Base-by-base conservation (phyloP, 2,888 invertebrate species). In the Amphiduros pacificus region DNA sequence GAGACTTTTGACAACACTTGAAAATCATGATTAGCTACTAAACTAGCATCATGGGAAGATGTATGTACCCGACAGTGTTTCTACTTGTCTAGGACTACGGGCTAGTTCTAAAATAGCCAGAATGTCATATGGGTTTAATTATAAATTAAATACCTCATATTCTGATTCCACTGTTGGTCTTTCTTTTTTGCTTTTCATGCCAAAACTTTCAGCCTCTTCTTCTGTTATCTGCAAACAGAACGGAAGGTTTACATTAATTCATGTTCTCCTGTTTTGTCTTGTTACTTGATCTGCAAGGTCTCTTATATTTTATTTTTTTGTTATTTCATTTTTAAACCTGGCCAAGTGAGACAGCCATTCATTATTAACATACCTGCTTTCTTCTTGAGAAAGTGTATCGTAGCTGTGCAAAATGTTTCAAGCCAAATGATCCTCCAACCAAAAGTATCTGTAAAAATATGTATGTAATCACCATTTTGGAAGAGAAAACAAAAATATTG, bases 341-440 rank as follows among this genome's bases (percentile, higher is more conserved):
- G 44, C 36, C n/a, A n/a, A 44, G 44, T 9, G 22, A 44, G 22
- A 44, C 5, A 44, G n/a, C n/a, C 20, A n/a, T 20, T 20, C n/a
- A 11, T n/a, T 20, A 44, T 44, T 44, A 36, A 53, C 54, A 29
- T 29, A 62, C 62, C 50, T 40, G 36, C 55, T 60, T 54, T 17
- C 31, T 60, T 29, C 53, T 50, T 29, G 57, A 40, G 20, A 49
- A 41, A 2, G 55, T 41, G 56, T 62, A 65, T 52, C 65, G 27
- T 22, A 65, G 48, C 40, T 60, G 55, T 11, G 65, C 59, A 50
- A 65, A 65, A 11, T 63, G 44, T 40, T 63, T 28, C 27, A 65
- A 58, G 1, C 60, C 65, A 55, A 63, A 63, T 26, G 65, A 65
- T 32, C 65, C 65, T 40, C 63, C 63, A 54, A 65, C 63, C 17